Base-by-base conservation (phyloP, 2,113 vertebrate species). In the Pundamilia nyererei region DNA sequence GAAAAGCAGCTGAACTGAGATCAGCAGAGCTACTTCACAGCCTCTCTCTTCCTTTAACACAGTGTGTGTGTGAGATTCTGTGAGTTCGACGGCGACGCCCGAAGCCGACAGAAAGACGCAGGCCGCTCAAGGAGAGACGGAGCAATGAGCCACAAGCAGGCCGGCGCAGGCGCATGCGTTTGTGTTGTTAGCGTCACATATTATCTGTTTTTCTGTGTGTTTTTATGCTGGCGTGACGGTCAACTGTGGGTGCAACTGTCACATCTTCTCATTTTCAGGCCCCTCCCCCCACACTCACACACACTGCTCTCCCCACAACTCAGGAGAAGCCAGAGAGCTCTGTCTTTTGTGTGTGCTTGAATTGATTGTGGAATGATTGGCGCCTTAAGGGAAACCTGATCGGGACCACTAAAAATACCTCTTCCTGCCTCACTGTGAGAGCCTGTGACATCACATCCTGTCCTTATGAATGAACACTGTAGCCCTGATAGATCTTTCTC, bases 381-480 rank as follows among this genome's bases (percentile, higher is more conserved):
- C 13, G 62, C 87, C 86, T 87, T 31, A 49, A 47, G 87, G 83
- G 94, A 93, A 94, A 94, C 81, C 31, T 80, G 93, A 93, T 93
- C 92, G 87, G 89, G 82, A 88, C 33, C 82, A 55, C 94, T 94
- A 95, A 94, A 95, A 95, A 94, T 95, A 96, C 85, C 79, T 81
- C 85, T 94, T 96, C 94, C 94, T 95, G 91, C 81, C 80, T 55
- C 88, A 89, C 86, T 51, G 89, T 21, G 29, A 56, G 90, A 60
- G 38, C 35, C 65, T 24, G 83, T 95, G 93, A 95, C 92, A 88
- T 95, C 95, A 95, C 88, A 62, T 96, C 94, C 95, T 92, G 91
- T 81, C 87, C 90, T 49, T 24, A 83, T 93, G 93, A 93, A 93
- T 93, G 82, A 84, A 79, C 94, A 68, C 35, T 83, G 51, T 10